phyloP scores from a whole-genome alignment of 2,113 vertebrate species.

The Oriolus oriolus region DNA sequence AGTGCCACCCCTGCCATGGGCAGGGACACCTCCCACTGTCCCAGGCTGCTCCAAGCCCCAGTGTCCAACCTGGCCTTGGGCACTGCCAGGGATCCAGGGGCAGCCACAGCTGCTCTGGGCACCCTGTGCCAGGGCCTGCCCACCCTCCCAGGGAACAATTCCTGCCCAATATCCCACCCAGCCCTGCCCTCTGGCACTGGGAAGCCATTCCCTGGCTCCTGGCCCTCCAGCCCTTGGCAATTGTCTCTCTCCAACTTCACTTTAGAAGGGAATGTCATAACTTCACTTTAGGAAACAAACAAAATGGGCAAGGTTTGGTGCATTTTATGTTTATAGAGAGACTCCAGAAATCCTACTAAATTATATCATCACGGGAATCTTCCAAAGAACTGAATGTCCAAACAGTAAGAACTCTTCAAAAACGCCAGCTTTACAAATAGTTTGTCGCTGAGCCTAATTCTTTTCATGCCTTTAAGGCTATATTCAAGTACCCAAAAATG shows the following conservation, averaged over 20 bases:
- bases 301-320: not conserved
- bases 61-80: not conserved
- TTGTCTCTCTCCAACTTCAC: not conserved
- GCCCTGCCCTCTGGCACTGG: not conserved
- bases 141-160: not conserved
- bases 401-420: not conserved
- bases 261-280: not conserved
- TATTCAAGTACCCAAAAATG: not conserved
- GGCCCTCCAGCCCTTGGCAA: accelerated
- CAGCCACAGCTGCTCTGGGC: not conserved
- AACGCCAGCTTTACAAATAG: not conserved
- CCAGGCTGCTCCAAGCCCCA: not conserved
- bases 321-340: not conserved
- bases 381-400: slow-evolving; percentile 69
- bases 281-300: not conserved
- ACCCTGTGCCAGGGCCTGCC: not conserved
- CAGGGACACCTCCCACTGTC: not conserved
- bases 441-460: not conserved
- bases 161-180: accelerated
- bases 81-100: not conserved
- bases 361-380: slow-evolving; percentile 67
- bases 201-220: not conserved
- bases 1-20: accelerated
- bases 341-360: slow-evolving; percentile 68
- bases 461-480: not conserved